Base-by-base conservation (phyloP, 1,140 invertebrate species). In the Kradibia gibbosae region DNA sequence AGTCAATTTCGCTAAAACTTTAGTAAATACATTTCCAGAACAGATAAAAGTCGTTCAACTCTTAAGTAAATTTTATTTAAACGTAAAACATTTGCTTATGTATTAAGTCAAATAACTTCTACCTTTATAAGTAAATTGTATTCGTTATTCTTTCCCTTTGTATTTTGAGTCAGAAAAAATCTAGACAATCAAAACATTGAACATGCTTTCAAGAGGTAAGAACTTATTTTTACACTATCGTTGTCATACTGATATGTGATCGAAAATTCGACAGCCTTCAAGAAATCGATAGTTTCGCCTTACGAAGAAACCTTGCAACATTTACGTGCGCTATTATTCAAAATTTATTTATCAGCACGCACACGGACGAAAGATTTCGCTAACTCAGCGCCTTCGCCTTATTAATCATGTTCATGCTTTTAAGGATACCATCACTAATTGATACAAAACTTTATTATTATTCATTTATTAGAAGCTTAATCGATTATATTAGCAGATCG, bases 311-410 rank as follows among this genome's bases (percentile, higher is more conserved):
- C 60, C 28, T 67, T 48, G 3, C 3, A 36, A 53, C 36, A 28
- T 42, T 48, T 45, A 48, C 15, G 31, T 5, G 25, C 45, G 42
- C 71, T 0, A 15, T 17, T 34, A 73, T 20, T 36, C 34, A 55
- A 8, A 60, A 60, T 2, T 28, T 1, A 25, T 3, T 28, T 25
- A 60, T 17, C 15, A 34, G n/a, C 65, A 70, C 5, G 17, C 4
- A n/a, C 65, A n/a, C 2, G 20, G 48, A 55, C 36, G 70, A 34
- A 72, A 55, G 53, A 80, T 80, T 72, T 70, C 78, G 48, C 53
- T 80, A 53, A 62, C 36, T 73, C 53, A 80, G 78, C 25, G 39
- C 22, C 53, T 25, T 67, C n/a, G n/a, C 15, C 78, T 25, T 20
- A 28, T 50, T 28, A 39, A 31, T 78, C 31, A 70, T 78, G 34